These are phyloP conservation scores for Drosophila sp. DNA, from an alignment of 1,140 invertebrate genomes.

Conservation along the genomic window DNA sequence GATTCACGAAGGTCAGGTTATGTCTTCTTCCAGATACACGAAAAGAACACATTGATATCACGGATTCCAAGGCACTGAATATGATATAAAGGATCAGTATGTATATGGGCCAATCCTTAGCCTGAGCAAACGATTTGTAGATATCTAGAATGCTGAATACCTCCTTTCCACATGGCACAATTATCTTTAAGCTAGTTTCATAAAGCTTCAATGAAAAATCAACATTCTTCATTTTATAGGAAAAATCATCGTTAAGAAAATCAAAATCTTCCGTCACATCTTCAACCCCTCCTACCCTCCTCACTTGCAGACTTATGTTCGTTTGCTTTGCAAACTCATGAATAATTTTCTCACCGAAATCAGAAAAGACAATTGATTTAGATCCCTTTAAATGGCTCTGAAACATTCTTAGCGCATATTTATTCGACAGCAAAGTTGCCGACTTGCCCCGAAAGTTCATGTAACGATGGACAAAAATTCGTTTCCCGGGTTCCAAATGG, in stretches of 20 bases:
- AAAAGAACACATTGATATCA: neutral
- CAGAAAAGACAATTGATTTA: neutral
- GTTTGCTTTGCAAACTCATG: no score
- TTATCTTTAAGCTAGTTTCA: conserved; percentile 1
- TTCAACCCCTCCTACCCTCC: no score
- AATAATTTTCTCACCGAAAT: no score
- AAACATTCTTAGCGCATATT: neutral
- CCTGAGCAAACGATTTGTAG: neutral
- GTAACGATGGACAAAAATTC: neutral
- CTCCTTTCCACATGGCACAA: conserved; percentile 28
- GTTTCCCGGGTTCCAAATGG: neutral
- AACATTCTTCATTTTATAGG: neutral
- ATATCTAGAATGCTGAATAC: conserved; percentile 4
- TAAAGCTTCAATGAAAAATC: neutral
- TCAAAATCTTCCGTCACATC: neutral
- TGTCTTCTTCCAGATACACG: neutral
- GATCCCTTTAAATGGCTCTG: neutral
- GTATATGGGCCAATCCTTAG: neutral
- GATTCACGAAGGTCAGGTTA: neutral
- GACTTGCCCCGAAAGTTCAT: neutral
- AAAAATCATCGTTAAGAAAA: neutral
- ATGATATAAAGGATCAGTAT: conserved; percentile 16
- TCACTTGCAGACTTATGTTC: no score
- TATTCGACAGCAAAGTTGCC: neutral
- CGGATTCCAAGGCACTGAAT: conserved; percentile 27